These are phyloP conservation scores for Lydus trimaculatus DNA, from an alignment of 2,888 invertebrate genomes.

Conservation along the genomic window DNA sequence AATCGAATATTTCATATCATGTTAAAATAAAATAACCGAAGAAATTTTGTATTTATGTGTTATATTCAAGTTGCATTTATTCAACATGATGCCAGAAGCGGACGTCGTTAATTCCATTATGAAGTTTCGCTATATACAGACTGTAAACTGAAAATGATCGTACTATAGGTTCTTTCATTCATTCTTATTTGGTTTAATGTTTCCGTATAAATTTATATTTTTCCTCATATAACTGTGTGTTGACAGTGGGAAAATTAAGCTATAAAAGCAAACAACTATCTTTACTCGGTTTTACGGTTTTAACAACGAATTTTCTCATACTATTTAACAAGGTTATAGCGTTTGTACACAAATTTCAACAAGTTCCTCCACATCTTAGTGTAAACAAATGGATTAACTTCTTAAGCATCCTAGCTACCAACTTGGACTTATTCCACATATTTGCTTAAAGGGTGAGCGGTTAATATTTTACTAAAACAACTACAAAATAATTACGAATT, in stretches of 20 bases:
- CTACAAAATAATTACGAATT: conserved; percentile 20
- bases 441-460: conserved; percentile 16
- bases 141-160: not conserved
- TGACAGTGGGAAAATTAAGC: conserved; percentile 1
- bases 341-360: conserved; percentile 28
- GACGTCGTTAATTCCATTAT: not conserved
- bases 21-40: not conserved
- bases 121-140: not conserved
- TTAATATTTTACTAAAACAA: conserved; percentile 26
- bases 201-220: not conserved
- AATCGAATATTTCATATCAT: not conserved
- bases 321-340: conserved; percentile 22
- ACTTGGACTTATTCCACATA: conserved; percentile 28
- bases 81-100: not conserved
- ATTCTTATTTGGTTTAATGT: not conserved
- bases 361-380: conserved; percentile 25
- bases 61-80: not conserved
- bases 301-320: conserved; percentile 18
- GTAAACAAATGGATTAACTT: conserved; percentile 34
- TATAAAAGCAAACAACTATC: conserved; percentile 23
- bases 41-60: not conserved
- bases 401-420: conserved; percentile 28
- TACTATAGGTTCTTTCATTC: not conserved
- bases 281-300: conserved; percentile 18
- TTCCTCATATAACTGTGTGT: not conserved